A percentile compares a stretch with the other conserved stretches of the same genome.
Evolutionary conservation across 2,797 vertebrate genomes (phyloP).

Genomic region (Anisognathus igniventris): DNA sequence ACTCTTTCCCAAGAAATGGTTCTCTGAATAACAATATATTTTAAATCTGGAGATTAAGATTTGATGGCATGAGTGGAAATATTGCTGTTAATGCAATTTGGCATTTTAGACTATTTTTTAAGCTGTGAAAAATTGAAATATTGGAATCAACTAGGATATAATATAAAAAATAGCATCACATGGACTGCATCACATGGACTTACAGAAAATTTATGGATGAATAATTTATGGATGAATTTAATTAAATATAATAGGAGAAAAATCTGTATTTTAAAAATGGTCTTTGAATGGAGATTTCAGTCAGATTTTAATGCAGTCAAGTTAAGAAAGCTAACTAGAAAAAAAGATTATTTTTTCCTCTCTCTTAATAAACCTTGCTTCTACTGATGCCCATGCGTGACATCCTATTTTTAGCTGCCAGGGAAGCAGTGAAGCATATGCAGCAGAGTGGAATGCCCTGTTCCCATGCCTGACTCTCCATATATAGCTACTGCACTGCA

Average conservation of each 20-base stretch:
- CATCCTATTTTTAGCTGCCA: slow-evolving; percentile 10
- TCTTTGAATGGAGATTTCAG: background rate
- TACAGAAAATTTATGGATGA: background rate
- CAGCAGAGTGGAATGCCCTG: background rate
- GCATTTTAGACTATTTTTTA: slow-evolving; percentile 60
- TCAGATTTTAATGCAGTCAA: background rate
- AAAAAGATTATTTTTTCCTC: background rate
- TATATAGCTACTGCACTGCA: slow-evolving; percentile 9
- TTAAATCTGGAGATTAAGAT: slow-evolving; percentile 46
- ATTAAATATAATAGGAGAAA: background rate
- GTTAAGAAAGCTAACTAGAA: background rate
- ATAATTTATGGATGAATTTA: background rate
- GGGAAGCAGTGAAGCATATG: background rate
- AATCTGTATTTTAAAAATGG: background rate
- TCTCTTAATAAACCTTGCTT: background rate
- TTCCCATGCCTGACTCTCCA: slow-evolving; percentile 21
- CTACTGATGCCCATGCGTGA: background rate
- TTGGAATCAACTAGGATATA: background rate
- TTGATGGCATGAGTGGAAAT: slow-evolving; percentile 31
- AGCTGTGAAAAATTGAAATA: background rate
- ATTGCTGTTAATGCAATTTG: slow-evolving; percentile 22
- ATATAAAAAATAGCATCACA: background rate
- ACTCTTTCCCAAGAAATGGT: slow-evolving; percentile 26
- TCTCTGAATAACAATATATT: slow-evolving; percentile 57
- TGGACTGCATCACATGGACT: too few relatives aligned